These are phyloP conservation scores for Menura novaehollandiae DNA, from an alignment of 2,113 vertebrate genomes.

Conservation along the genomic window DNA sequence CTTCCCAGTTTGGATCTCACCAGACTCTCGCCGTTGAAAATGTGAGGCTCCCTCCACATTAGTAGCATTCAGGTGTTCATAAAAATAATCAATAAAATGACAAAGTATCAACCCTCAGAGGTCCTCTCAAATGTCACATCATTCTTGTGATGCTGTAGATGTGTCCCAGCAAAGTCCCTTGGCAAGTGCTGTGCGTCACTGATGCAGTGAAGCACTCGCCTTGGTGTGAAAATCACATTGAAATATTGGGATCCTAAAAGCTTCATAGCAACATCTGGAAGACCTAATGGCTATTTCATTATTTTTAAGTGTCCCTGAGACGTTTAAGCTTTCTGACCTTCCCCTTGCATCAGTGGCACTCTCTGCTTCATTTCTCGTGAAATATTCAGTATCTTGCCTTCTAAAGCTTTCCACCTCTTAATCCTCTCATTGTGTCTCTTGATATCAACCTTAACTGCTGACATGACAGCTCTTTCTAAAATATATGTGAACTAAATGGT, in stretches of 20 bases:
- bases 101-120: background rate
- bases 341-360: background rate
- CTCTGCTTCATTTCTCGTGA: background rate
- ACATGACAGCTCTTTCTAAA: conserved; percentile 49
- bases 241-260: background rate
- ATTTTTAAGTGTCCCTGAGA: background rate
- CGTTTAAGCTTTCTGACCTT: conserved; percentile 24
- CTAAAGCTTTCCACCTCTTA: conserved; percentile 33
- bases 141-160: background rate
- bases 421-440: conserved; percentile 48
- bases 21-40: fast-evolving
- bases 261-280: background rate
- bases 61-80: background rate
- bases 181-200: background rate
- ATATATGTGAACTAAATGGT: conserved; percentile 43
- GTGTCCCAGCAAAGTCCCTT: background rate
- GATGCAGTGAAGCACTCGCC: fast-evolving
- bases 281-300: background rate
- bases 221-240: background rate
- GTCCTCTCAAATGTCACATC: background rate
- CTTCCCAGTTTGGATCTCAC: background rate
- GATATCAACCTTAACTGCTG: conserved; percentile 44
- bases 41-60: background rate
- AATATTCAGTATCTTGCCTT: conserved; percentile 44
- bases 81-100: background rate